Evolutionary conservation across 2,797 vertebrate genomes (phyloP), one percentile per base, ranked within the genome.

Genomic region (Sebastes nivosus): DNA sequence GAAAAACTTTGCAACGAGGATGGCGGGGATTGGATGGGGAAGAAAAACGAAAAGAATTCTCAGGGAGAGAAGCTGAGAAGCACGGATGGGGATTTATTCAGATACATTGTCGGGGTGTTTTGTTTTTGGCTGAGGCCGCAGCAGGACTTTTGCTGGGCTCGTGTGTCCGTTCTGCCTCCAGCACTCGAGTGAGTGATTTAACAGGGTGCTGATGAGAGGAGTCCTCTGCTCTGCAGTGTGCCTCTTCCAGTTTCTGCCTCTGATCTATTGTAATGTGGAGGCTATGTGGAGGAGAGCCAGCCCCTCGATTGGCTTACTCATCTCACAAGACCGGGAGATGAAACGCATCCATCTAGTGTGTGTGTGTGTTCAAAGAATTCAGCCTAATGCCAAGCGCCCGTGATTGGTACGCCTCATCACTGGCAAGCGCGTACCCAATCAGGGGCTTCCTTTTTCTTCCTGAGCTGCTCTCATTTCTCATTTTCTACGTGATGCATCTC

Each of bases 1-100:
- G 90, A 91, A 93, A 93, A 50, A 88, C 75, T 93, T 91, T 89
- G 80, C 79, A 70, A 27, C 50, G 24, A 63, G 69, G 76, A 81
- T 42, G 74, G 67, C 61, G 75, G 81, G 78, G 79, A 66, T 58
- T 13, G 67, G 52, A 65, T 36, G 42, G 67, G 79, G 63, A 20
- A 54, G 52, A 29, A 71, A 54, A 38, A 38, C 16, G 20, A 42
- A 52, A 55, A 27, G 67, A 42, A 59, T 60, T 63, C 57, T 59
- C 25, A 27, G 83, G 72, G 60, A 38, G 77, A 30, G 64, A 59
- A 46, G 38, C 70, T 20, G 82, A 75, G 85, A 79, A 70, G 3
- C 60, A 76, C 60, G 34, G 78, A 72, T 50, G 11, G 79, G 66
- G 77, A 86, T 87, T 85, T 54, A 72, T 81, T 89, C 86, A 42